These are phyloP conservation scores for Tachycineta bicolor DNA, from an alignment of 2,113 vertebrate genomes.

Conservation along the genomic window DNA sequence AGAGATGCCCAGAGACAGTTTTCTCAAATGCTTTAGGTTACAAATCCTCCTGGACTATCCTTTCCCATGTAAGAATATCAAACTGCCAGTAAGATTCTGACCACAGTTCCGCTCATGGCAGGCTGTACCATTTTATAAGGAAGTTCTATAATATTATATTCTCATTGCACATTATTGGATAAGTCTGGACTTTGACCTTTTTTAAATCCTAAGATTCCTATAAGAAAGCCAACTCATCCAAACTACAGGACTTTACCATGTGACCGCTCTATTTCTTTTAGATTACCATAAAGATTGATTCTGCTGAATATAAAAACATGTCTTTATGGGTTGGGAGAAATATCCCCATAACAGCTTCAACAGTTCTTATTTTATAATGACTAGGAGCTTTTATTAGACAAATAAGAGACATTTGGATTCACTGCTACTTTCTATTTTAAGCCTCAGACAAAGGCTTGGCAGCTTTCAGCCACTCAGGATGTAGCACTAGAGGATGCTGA, in stretches of 20 bases:
- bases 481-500: background rate
- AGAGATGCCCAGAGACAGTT: background rate
- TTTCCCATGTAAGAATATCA: background rate
- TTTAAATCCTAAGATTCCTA: background rate
- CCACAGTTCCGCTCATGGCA: background rate
- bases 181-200: background rate
- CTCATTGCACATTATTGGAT: background rate
- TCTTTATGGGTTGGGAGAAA: background rate
- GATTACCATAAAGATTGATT: background rate
- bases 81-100: background rate
- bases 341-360: background rate
- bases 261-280: background rate
- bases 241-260: background rate
- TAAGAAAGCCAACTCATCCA: background rate
- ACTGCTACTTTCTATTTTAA: background rate
- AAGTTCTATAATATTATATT: background rate
- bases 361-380: background rate
- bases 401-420: background rate
- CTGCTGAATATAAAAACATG: background rate
- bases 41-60: background rate
- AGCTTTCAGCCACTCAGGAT: background rate
- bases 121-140: background rate
- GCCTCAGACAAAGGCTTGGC: background rate
- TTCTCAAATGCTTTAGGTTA: background rate
- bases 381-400: background rate